phyloP scores from a whole-genome alignment of 1,140 invertebrate genomes.

The Pseudomyrmex cubaensis region DNA sequence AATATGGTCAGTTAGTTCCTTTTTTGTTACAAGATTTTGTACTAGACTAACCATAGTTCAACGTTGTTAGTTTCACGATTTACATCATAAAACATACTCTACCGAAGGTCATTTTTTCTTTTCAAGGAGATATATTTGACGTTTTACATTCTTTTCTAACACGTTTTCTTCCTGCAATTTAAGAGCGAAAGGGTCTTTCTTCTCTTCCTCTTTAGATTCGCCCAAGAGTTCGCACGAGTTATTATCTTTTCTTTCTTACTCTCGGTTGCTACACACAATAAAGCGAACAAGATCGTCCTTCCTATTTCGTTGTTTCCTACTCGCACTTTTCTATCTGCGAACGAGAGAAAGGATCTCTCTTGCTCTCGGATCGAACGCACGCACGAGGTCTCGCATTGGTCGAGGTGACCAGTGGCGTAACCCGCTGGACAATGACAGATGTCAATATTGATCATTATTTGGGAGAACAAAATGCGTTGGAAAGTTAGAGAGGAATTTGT shows the following conservation, averaged over 20 bases:
- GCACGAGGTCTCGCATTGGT: slow-evolving; percentile 54
- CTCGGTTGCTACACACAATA: not conserved
- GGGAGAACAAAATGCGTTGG: too few species aligned
- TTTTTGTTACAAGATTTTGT: too few species aligned
- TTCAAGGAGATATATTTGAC: too few species aligned
- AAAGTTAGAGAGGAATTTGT: too few species aligned
- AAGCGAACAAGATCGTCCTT: not conserved
- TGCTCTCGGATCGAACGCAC: slow-evolving; percentile 49
- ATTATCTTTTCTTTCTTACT: slow-evolving; percentile 49
- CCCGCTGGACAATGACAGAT: slow-evolving; percentile 28
- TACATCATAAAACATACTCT: too few species aligned
- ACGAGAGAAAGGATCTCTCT: not conserved
- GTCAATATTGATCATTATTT: slow-evolving; percentile 43
- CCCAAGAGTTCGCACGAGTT: slow-evolving; percentile 69
- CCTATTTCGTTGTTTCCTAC: not conserved
- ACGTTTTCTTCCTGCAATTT: not conserved
- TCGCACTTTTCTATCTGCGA: slow-evolving; percentile 11
- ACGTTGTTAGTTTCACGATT: too few species aligned
- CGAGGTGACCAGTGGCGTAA: slow-evolving; percentile 67
- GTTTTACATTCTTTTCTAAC: too few species aligned
- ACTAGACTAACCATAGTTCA: too few species aligned
- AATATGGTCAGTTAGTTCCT: too few species aligned
- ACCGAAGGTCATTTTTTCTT: too few species aligned
- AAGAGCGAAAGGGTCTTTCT: slow-evolving; percentile 66
- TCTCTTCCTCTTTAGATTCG: slow-evolving; percentile 61